Conservation (phyloP, 2,888 invertebrate genomes). For the Metallyticus violacea region DNA sequence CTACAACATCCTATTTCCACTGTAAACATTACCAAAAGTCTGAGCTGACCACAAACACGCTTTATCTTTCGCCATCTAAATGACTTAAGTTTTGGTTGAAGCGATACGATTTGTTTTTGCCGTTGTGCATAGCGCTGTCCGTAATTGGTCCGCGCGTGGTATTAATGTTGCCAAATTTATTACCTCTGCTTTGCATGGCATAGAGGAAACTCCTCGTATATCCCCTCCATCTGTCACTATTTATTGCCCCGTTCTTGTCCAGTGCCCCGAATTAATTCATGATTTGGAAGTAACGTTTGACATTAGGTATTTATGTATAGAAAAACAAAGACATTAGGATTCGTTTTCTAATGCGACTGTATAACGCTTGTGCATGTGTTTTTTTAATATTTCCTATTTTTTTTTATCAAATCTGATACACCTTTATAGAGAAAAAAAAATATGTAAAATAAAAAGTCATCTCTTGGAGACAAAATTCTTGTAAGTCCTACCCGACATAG, state of each 20-base stretch:
- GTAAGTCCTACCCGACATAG: too few relatives aligned
- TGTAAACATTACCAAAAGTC: not conserved
- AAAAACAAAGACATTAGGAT: not conserved
- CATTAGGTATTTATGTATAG: not conserved
- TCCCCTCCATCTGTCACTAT: not conserved
- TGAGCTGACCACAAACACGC: not conserved
- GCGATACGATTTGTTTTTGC: not conserved
- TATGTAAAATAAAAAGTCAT: too few relatives aligned
- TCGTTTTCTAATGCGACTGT: not conserved
- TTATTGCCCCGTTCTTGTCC: not conserved
- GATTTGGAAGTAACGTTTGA: not conserved
- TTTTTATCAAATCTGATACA: too few relatives aligned
- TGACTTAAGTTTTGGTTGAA: not conserved
- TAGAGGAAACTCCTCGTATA: not conserved
- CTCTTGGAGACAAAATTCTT: too few relatives aligned
- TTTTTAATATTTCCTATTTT: not conserved
- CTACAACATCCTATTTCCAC: too few relatives aligned
- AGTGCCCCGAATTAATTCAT: not conserved
- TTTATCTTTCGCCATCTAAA: not conserved
- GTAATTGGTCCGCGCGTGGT: not conserved
- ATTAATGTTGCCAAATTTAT: not conserved
- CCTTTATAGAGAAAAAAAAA: too few relatives aligned
- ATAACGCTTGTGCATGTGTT: too few relatives aligned
- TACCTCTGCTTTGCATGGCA: not conserved
- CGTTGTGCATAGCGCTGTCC: not conserved